These are phyloP conservation scores for Notocelia uddmanniana DNA, from an alignment of 2,888 invertebrate species.

Conservation along the genomic window DNA sequence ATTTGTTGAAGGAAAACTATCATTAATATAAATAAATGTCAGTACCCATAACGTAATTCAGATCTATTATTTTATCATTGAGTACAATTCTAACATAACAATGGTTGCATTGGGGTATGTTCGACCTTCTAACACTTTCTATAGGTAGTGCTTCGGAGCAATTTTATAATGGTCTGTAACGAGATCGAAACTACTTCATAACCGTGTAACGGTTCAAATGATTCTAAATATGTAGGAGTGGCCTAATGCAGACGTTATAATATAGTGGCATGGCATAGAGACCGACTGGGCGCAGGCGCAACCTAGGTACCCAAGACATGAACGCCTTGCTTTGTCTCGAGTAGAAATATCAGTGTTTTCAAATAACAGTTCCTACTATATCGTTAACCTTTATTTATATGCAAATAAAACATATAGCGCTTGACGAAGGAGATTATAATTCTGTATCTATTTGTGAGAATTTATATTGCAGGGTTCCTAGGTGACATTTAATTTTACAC, in stretches of 20 bases:
- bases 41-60: constrained; percentile 23
- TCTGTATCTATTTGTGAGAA: constrained; percentile 27
- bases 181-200: constrained; percentile 57
- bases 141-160: constrained; percentile 53
- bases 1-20: background rate
- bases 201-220: constrained; percentile 53
- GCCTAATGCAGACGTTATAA: constrained; percentile 52
- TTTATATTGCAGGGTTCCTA: background rate
- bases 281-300: background rate
- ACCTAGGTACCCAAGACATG: constrained; percentile 18
- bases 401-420: constrained; percentile 29
- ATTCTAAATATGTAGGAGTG: constrained; percentile 64
- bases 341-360: constrained; percentile 18
- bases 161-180: constrained; percentile 68
- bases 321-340: constrained; percentile 18
- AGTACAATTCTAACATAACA: constrained; percentile 43
- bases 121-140: constrained; percentile 45
- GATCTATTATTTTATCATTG: constrained; percentile 44
- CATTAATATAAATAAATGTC: constrained; percentile 4
- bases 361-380: constrained; percentile 16
- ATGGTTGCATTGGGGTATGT: constrained; percentile 42
- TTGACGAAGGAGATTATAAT: constrained; percentile 20
- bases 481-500: constrained; percentile 12
- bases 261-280: constrained; percentile 46
- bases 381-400: constrained; percentile 33